phyloP scores from a whole-genome alignment of 1,140 invertebrate species.

The Physella acuta region DNA sequence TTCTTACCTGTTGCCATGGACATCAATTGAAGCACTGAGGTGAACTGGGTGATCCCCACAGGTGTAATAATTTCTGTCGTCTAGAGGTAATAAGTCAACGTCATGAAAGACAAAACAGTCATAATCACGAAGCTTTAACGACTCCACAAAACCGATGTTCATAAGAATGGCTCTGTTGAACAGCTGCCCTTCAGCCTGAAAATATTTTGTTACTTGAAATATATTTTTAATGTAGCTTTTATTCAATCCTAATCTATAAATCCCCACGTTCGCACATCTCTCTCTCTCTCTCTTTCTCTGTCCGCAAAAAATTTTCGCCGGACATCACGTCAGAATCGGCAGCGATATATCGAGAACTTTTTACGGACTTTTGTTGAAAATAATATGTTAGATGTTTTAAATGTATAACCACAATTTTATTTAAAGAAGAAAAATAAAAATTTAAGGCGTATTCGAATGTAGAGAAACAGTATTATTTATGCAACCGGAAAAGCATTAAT shows the following conservation, averaged over 20 bases:
- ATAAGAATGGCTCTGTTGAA: slow-evolving; percentile 92
- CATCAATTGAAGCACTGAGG: slow-evolving; percentile 90
- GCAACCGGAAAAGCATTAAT: too few relatives aligned
- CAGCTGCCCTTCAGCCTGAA: slow-evolving; percentile 54
- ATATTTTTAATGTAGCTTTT: not conserved
- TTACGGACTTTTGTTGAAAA: too few relatives aligned
- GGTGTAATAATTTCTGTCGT: slow-evolving; percentile 83
- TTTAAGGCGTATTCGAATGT: too few relatives aligned
- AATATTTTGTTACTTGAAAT: not conserved
- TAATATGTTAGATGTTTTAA: too few relatives aligned
- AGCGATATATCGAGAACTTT: too few relatives aligned
- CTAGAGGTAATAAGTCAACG: slow-evolving; percentile 87
- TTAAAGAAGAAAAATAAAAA: too few relatives aligned
- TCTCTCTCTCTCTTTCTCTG: not conserved
- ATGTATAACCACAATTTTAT: too few relatives aligned
- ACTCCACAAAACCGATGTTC: slow-evolving; percentile 90
- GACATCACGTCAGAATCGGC: not conserved
- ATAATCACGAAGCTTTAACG: slow-evolving; percentile 71
- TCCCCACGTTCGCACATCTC: not conserved
- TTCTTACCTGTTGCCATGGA: slow-evolving; percentile 76
- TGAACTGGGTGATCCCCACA: slow-evolving; percentile 70
- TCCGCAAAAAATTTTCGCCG: not conserved
- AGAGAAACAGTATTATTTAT: too few relatives aligned
- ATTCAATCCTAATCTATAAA: not conserved
- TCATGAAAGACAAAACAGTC: slow-evolving; percentile 95